Conservation (phyloP, 2,797 vertebrate species). For the Trichosurus vulpecula region DNA sequence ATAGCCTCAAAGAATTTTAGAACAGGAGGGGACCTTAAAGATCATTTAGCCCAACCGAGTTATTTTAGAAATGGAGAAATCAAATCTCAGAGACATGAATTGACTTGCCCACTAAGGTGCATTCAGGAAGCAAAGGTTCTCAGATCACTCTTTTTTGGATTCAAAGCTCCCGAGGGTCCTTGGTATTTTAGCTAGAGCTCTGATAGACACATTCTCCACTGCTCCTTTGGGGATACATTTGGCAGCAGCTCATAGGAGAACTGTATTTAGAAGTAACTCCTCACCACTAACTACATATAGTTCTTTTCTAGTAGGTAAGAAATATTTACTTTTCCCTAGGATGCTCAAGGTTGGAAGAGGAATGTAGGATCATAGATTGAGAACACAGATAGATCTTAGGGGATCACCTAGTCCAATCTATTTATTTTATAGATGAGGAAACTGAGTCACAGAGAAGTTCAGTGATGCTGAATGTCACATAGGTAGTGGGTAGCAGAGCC, state of each 20-base stretch:
- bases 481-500: not conserved
- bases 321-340: not conserved
- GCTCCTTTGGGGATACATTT: not conserved
- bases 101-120: not conserved
- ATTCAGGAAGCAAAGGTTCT: slow-evolving; percentile 1
- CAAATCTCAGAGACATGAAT: not conserved
- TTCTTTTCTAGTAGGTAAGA: not conserved
- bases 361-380: not conserved
- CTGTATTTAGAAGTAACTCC: not conserved
- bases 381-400: not conserved
- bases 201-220: not conserved
- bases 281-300: not conserved
- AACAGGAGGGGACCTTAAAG: not conserved
- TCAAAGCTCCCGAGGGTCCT: not conserved
- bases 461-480: not conserved
- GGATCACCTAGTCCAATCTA: not conserved
- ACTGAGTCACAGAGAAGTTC: not conserved
- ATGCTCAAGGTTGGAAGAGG: not conserved
- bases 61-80: not conserved
- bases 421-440: not conserved
- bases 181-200: not conserved
- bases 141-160: not conserved
- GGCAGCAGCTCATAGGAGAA: not conserved
- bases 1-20: slow-evolving; percentile 8
- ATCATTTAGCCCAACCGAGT: not conserved